phyloP scores from a whole-genome alignment of 2,797 vertebrate species.

The Geotrypetes seraphini region DNA sequence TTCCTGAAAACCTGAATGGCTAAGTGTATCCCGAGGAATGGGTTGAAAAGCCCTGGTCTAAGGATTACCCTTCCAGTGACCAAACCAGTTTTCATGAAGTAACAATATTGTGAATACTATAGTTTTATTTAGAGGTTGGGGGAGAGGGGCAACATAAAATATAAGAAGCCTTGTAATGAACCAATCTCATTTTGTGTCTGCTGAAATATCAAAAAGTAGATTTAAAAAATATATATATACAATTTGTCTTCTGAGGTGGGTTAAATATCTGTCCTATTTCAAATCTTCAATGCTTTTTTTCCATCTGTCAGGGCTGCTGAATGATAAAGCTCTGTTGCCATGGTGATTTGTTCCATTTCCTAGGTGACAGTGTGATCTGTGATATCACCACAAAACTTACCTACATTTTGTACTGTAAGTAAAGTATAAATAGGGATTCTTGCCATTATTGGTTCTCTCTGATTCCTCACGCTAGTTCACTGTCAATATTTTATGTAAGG shows the following conservation, averaged over 20 bases:
- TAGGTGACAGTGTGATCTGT: slow-evolving; percentile 50
- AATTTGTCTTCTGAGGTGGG: slow-evolving; percentile 17
- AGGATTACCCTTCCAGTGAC: too few species aligned
- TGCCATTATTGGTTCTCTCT: too few species aligned
- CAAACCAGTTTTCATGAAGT: too few species aligned
- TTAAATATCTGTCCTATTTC: slow-evolving; percentile 35
- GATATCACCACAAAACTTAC: slow-evolving; percentile 43
- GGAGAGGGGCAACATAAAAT: slow-evolving; percentile 1
- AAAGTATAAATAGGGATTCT: too few species aligned
- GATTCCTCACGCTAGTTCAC: too few species aligned
- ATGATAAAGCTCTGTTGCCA: slow-evolving; percentile 53
- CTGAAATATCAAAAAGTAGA: too few species aligned
- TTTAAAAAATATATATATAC: slow-evolving; percentile 19
- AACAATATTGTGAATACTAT: too few species aligned
- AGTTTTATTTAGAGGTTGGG: slow-evolving; percentile 7
- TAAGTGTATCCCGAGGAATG: too few species aligned
- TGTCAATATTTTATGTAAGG: too few species aligned
- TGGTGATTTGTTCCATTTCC: slow-evolving; percentile 57
- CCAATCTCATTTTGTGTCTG: too few species aligned
- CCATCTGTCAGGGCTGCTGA: slow-evolving; percentile 42
- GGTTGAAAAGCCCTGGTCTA: too few species aligned
- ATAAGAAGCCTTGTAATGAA: neutral
- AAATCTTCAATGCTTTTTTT: slow-evolving; percentile 30
- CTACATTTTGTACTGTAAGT: slow-evolving; percentile 36
- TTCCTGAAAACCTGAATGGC: too few species aligned